Evolutionary conservation across 2,888 invertebrate species (phyloP), one percentile per base, ranked within the genome.

Genomic region (Leucophenga maculata): DNA sequence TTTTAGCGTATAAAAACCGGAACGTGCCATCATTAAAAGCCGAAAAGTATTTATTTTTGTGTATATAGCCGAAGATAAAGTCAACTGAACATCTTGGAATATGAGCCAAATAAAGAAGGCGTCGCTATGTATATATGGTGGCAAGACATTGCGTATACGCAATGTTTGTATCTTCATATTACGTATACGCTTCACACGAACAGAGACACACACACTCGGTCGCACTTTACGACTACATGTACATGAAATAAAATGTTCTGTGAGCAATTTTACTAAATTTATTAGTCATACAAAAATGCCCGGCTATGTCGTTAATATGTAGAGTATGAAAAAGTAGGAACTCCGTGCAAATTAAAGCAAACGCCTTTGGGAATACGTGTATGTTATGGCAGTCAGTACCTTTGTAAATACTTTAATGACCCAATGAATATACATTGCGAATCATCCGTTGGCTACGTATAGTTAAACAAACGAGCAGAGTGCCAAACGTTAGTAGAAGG

Each of bases 211-310:
- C 22, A 54, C 9, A 54, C 18, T 18, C 9, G n/a, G 76, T 77
- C 77, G 73, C 57, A 69, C 64, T 76, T 83, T 80, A 81, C 77
- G 80, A 81, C 84, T 74, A 73, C 70, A 75, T 78, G 75, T 77
- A 76, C 75, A 50, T 66, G 74, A 73, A 74, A 82, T 84, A 83
- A 78, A 83, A 72, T 72, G 54, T 31, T 54, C 55, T 62, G 70
- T 44, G 69, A 69, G 70, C 65, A 50, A 48, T 69, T 73, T 74
- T 72, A 69, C 70, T 65, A 59, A 78, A 73, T 76, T 79, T 77
- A 75, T 77, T 79, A 77, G 72, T 18, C 74, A 52, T 72, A 72
- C 72, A 72, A 72, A n/a, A 76, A 50, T 39, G 39, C 11, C 39
- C 39, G 11, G 39, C 39, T 6, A 39, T 11, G 52, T 20, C 11